These are phyloP conservation scores for Cylloceria caligata DNA, from an alignment of 2,888 invertebrate genomes.

Conservation along the genomic window DNA sequence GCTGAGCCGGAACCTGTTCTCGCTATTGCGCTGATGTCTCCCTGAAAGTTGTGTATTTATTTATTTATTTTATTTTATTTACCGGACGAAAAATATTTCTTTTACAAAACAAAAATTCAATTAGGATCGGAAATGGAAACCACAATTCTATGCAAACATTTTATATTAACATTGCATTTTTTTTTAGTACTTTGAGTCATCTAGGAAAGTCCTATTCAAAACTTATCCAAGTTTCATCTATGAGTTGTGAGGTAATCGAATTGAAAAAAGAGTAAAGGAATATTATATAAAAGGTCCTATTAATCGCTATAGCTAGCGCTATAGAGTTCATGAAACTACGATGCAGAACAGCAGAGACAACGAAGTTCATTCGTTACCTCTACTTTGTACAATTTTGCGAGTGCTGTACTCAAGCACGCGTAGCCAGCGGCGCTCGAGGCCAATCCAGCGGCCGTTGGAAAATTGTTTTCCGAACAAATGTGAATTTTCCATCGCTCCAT, in stretches of 20 bases:
- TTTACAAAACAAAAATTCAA: not conserved
- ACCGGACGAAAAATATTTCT: not conserved
- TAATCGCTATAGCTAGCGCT: no score
- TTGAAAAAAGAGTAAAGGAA: not conserved
- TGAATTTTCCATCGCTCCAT: slow-evolving; percentile 90
- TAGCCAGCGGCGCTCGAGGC: slow-evolving; percentile 99
- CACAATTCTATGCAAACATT: no score
- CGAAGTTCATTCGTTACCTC: slow-evolving; percentile 83
- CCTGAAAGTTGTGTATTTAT: slow-evolving; percentile 79
- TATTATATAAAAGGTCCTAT: no score
- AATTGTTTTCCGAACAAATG: slow-evolving; percentile 97
- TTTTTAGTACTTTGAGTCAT: no score
- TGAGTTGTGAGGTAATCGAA: not conserved
- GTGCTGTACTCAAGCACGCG: slow-evolving; percentile 91
- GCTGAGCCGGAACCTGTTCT: slow-evolving; percentile 97
- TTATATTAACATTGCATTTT: no score
- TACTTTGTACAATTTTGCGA: slow-evolving; percentile 91
- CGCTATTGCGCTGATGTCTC: slow-evolving; percentile 91
- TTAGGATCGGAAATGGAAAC: no score
- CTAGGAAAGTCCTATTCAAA: no score
- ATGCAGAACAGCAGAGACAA: not conserved
- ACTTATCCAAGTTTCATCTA: not conserved
- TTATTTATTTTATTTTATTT: not conserved
- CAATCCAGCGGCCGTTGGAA: slow-evolving; percentile 98
- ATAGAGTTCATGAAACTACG: no score